These are phyloP conservation scores for Cydia fagiglandana DNA, from an alignment of 1,140 invertebrate genomes.

Conservation along the genomic window DNA sequence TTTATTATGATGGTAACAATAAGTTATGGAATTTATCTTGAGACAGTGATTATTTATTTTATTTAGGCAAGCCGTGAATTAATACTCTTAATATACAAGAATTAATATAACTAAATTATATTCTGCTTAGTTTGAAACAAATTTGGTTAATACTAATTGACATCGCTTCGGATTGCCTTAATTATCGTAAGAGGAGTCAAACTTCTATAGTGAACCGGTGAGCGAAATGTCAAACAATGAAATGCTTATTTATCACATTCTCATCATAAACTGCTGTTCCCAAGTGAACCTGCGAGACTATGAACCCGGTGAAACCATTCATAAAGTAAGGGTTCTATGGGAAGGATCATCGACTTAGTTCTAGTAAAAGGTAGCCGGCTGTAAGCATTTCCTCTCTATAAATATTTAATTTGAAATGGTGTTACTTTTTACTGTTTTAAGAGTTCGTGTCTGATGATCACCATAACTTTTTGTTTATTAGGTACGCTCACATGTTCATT, in stretches of 20 bases:
- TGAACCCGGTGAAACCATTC: constrained; percentile 20
- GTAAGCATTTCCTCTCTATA: constrained; percentile 13
- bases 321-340: constrained; percentile 34
- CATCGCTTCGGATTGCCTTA: constrained; percentile 9
- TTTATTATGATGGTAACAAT: constrained; percentile 12
- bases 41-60: constrained; percentile 12
- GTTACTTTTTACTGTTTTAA: constrained; percentile 30
- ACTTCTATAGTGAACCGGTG: constrained; percentile 1
- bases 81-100: constrained; percentile 12
- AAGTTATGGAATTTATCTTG: constrained; percentile 19
- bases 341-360: constrained; percentile 50
- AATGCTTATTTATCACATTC: constrained; percentile 10
- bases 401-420: constrained; percentile 12
- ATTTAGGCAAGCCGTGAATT: constrained; percentile 16
- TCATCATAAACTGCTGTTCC: not conserved
- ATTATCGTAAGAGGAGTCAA: constrained; percentile 2
- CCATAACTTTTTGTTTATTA: constrained; percentile 30
- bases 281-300: not conserved
- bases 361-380: constrained; percentile 34
- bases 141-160: not conserved
- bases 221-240: constrained; percentile 8
- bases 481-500: constrained; percentile 23
- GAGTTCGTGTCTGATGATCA: constrained; percentile 26
- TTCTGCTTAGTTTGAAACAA: not conserved
- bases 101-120: constrained; percentile 4